A percentile compares a stretch with the other conserved stretches of the same genome.
Conservation (phyloP, 2,888 invertebrate species). For the Cabera pusaria region DNA sequence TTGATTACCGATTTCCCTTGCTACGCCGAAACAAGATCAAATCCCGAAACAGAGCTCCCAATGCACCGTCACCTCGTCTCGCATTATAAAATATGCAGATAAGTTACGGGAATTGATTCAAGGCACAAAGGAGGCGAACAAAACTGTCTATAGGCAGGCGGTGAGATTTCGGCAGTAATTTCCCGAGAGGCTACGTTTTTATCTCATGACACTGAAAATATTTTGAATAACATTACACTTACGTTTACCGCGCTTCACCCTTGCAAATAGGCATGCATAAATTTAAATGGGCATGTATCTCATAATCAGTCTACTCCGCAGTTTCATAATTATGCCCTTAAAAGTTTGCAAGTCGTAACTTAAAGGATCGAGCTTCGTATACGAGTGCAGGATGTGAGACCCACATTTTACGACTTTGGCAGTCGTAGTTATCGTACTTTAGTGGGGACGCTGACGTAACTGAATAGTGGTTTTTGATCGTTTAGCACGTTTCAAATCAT, state of each 20-base stretch:
- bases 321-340: conserved; percentile 32
- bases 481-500: conserved; percentile 20
- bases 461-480: conserved; percentile 13
- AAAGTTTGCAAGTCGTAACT: conserved; percentile 34
- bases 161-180: conserved; percentile 79
- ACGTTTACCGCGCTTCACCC: conserved; percentile 20
- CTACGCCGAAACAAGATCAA: conserved; percentile 42
- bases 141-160: conserved; percentile 69
- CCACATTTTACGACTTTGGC: conserved; percentile 18
- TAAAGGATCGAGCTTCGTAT: conserved; percentile 17
- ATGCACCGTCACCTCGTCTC: conserved; percentile 68
- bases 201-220: conserved; percentile 72
- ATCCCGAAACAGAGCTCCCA: conserved; percentile 54
- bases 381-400: conserved; percentile 12
- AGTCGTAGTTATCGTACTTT: too few species aligned
- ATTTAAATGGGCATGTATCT: conserved; percentile 14
- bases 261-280: conserved; percentile 8
- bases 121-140: conserved; percentile 71
- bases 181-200: conserved; percentile 74
- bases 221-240: conserved; percentile 53
- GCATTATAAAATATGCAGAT: conserved; percentile 81
- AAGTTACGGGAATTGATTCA: conserved; percentile 81
- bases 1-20: conserved; percentile 28
- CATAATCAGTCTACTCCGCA: conserved; percentile 18
- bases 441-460: conserved; percentile 15